These are phyloP conservation scores for Bombus polaris DNA, from an alignment of 1,140 invertebrate species.

Conservation along the genomic window DNA sequence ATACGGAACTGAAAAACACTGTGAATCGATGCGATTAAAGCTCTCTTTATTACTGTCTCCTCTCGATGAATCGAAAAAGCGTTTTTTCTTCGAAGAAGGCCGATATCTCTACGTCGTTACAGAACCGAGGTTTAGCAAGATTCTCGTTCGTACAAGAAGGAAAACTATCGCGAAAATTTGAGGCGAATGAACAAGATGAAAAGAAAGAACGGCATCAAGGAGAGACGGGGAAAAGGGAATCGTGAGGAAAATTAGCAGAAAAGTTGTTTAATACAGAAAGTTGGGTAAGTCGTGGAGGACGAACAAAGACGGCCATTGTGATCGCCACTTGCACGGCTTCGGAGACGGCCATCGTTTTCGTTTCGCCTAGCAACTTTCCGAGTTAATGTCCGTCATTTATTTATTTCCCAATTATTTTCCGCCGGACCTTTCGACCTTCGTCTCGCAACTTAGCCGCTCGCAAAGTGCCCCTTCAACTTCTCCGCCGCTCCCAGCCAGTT, in stretches of 20 bases:
- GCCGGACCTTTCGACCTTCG: neutral
- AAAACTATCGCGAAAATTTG: neutral
- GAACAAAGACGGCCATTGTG: constrained; percentile 64
- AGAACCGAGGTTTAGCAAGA: neutral
- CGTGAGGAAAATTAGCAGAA: constrained; percentile 70
- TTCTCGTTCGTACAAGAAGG: neutral
- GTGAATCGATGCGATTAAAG: constrained; percentile 34
- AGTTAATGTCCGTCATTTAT: constrained; percentile 72
- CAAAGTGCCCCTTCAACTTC: constrained; percentile 13
- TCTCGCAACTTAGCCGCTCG: neutral
- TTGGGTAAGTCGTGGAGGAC: constrained; percentile 62
- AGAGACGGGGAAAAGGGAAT: constrained; percentile 1
- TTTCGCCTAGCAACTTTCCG: constrained; percentile 66
- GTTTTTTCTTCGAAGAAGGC: neutral
- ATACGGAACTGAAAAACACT: constrained; percentile 16
- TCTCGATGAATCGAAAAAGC: neutral
- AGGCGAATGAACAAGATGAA: neutral
- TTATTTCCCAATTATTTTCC: constrained; percentile 73
- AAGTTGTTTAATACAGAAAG: constrained; percentile 77
- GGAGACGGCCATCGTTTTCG: neutral
- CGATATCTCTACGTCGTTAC: neutral
- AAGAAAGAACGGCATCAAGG: neutral
- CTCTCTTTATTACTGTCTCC: neutral
- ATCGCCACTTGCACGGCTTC: constrained; percentile 57
- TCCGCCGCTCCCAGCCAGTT: neutral